These are phyloP conservation scores for Pygocentrus nattereri DNA, from an alignment of 2,797 vertebrate species.

Conservation along the genomic window DNA sequence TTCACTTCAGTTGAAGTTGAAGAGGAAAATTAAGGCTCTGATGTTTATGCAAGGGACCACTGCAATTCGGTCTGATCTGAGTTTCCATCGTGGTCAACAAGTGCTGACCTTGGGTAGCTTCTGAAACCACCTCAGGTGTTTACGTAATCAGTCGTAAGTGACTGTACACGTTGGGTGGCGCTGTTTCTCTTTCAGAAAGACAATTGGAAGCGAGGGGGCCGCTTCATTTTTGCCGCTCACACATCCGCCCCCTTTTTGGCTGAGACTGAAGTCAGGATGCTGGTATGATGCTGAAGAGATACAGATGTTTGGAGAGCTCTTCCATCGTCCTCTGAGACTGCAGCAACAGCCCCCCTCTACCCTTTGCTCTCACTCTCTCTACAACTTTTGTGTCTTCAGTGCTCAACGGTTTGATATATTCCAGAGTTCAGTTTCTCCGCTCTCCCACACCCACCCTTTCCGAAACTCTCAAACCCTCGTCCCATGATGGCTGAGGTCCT, in stretches of 20 bases:
- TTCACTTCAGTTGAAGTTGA: too few species aligned
- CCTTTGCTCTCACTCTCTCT: neutral
- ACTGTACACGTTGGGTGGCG: slow-evolving; percentile 53
- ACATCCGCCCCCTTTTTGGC: slow-evolving; percentile 31
- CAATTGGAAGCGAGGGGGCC: neutral
- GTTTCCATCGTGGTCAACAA: neutral
- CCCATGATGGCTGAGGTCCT: neutral
- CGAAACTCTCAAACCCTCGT: neutral
- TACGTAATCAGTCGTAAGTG: neutral
- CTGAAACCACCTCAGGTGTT: neutral
- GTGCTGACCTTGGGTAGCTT: neutral
- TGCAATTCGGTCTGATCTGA: too few species aligned
- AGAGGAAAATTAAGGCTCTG: too few species aligned
- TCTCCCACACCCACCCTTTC: neutral
- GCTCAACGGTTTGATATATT: neutral
- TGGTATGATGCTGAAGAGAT: slow-evolving; percentile 56
- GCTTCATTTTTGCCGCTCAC: neutral
- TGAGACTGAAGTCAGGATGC: slow-evolving; percentile 32
- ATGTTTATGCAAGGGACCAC: too few species aligned
- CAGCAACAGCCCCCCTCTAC: slow-evolving; percentile 17
- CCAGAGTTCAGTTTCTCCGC: neutral
- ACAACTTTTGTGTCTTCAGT: slow-evolving; percentile 11
- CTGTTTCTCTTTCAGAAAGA: slow-evolving; percentile 61
- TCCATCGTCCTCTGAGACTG: slow-evolving; percentile 28
- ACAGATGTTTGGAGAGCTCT: slow-evolving; percentile 58